These are phyloP conservation scores for Tortricodes alternella DNA, from an alignment of 2,888 invertebrate species.

Conservation along the genomic window DNA sequence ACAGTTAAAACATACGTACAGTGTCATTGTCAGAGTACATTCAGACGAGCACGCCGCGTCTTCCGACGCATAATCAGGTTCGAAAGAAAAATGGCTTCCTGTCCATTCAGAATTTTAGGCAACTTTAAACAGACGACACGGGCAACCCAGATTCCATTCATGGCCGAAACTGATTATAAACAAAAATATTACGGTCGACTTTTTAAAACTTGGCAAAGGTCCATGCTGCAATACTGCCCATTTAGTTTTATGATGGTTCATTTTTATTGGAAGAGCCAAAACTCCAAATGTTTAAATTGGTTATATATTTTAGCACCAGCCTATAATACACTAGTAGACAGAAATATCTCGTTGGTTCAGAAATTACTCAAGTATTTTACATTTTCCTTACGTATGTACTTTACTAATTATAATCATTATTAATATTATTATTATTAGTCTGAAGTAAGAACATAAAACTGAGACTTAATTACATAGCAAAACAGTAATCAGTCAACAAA, in stretches of 20 bases:
- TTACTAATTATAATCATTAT: neutral
- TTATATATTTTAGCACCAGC: neutral
- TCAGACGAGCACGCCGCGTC: conserved; percentile 45
- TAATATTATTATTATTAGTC: too few species aligned
- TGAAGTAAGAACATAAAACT: too few species aligned
- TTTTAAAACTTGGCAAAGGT: neutral
- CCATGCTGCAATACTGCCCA: neutral
- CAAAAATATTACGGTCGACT: neutral
- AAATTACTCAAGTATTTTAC: too few species aligned
- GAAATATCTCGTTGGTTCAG: too few species aligned
- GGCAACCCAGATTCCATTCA: neutral
- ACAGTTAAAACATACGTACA: conserved; percentile 18
- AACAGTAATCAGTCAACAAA: too few species aligned
- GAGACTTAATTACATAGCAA: too few species aligned
- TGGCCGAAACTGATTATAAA: conserved; percentile 2
- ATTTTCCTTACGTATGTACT: neutral
- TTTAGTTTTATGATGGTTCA: neutral
- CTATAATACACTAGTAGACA: too few species aligned
- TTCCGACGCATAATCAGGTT: conserved; percentile 53
- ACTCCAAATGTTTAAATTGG: too few species aligned
- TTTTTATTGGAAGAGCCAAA: neutral
- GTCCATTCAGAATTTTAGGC: conserved; percentile 21
- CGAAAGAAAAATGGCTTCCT: conserved; percentile 43
- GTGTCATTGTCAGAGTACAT: conserved; percentile 40
- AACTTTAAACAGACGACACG: too few species aligned